Evolutionary conservation across 2,113 vertebrate genomes (phyloP).

Genomic region (Taxidea taxus): DNA sequence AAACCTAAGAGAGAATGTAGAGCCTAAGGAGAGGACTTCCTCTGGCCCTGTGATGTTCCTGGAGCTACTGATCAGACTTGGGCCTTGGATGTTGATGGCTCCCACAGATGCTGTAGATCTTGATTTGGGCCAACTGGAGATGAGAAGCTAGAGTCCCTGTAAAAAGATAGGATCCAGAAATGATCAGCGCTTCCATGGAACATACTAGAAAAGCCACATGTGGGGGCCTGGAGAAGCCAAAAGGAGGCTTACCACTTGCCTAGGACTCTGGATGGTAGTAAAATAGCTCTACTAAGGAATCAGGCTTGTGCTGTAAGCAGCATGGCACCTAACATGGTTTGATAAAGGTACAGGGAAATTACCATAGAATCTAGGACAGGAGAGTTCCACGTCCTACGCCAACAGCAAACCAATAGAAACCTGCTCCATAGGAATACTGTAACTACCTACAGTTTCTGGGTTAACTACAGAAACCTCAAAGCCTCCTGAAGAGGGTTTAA

Average conservation of each 20-base stretch:
- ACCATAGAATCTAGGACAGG: too few relatives aligned
- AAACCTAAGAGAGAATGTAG: neutral
- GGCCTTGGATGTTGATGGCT: neutral
- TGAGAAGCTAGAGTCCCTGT: neutral
- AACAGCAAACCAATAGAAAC: neutral
- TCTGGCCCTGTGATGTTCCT: rapidly evolving
- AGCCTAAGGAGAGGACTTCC: neutral
- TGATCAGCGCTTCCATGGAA: neutral
- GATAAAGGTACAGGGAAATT: neutral
- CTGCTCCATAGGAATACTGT: neutral
- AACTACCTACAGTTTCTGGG: rapidly evolving
- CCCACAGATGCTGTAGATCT: neutral
- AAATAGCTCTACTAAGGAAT: neutral
- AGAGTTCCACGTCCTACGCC: neutral
- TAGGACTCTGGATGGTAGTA: neutral
- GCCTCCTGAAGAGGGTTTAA: neutral
- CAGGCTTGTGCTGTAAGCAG: neutral
- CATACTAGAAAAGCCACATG: neutral
- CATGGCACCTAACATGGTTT: rapidly evolving
- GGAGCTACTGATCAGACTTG: rapidly evolving
- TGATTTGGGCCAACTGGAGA: neutral
- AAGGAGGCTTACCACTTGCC: neutral
- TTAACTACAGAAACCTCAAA: neutral
- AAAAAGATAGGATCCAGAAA: neutral
- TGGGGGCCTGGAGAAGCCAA: neutral